These are phyloP conservation scores for Apus apus DNA, from an alignment of 2,113 vertebrate genomes.

Conservation along the genomic window DNA sequence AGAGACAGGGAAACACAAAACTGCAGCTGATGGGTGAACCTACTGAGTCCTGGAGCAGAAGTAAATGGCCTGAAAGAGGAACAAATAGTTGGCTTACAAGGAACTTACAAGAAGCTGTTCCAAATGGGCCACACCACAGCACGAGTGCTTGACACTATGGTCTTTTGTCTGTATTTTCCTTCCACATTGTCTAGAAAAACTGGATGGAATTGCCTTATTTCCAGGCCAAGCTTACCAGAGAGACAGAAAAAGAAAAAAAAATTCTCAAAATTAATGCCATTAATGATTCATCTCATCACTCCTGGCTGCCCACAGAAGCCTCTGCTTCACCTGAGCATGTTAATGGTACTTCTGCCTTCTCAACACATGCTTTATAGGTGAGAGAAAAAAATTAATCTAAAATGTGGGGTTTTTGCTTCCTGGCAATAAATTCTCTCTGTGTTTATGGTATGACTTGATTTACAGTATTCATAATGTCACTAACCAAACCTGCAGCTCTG, in stretches of 20 bases:
- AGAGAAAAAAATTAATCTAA: background rate
- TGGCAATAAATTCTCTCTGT: background rate
- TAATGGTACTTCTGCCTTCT: background rate
- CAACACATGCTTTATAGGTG: background rate
- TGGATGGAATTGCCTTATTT: background rate
- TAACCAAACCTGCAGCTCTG: conserved; percentile 14
- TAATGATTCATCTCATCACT: background rate
- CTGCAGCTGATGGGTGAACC: background rate
- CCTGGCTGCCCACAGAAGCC: background rate
- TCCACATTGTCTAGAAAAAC: background rate
- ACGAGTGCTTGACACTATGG: fast-evolving
- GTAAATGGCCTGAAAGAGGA: background rate
- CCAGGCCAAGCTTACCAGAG: background rate
- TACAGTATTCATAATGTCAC: conserved; percentile 23
- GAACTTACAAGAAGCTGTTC: background rate
- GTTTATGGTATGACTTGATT: conserved; percentile 31
- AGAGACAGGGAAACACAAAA: background rate
- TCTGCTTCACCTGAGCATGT: background rate
- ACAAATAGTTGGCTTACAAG: background rate
- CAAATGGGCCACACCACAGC: background rate
- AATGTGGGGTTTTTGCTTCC: background rate
- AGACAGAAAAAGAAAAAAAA: background rate
- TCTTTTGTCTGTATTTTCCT: background rate
- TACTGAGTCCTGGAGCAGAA: background rate
- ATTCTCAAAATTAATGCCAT: background rate